A percentile compares a stretch with the other conserved stretches of the same genome.
These are phyloP conservation scores for Dendrolimus kikuchii DNA, from an alignment of 1,140 invertebrate species.

Conservation along the genomic window DNA sequence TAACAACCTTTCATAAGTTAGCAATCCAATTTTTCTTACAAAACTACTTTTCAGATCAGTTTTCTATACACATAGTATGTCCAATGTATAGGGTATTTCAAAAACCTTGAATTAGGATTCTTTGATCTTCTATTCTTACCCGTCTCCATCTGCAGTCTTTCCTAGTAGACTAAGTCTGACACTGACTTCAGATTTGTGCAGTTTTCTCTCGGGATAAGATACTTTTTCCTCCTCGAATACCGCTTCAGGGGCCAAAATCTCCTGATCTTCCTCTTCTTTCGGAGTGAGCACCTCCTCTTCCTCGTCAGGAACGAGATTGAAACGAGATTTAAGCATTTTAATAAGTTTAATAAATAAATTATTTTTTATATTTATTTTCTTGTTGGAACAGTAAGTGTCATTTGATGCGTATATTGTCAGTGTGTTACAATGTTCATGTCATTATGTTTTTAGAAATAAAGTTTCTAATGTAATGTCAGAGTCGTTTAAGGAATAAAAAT, in stretches of 20 bases:
- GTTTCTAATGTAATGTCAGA: too few species aligned
- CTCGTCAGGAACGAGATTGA: constrained; percentile 23
- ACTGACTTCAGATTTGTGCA: constrained; percentile 47
- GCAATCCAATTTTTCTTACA: too few species aligned
- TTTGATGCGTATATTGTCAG: background rate
- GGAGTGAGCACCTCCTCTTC: constrained; percentile 2
- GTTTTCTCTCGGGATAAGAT: constrained; percentile 17
- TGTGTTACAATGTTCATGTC: too few species aligned
- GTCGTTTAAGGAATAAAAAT: too few species aligned
- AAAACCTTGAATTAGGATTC: too few species aligned
- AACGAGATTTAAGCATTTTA: constrained; percentile 45
- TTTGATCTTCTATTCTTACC: constrained; percentile 19
- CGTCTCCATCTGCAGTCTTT: constrained; percentile 58
- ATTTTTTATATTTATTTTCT: background rate
- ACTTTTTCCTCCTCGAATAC: constrained; percentile 6
- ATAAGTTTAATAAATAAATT: background rate
- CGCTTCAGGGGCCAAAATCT: constrained; percentile 10
- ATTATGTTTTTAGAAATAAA: too few species aligned
- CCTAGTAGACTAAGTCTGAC: constrained; percentile 47
- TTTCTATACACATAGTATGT: too few species aligned
- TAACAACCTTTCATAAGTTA: too few species aligned
- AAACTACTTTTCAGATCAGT: too few species aligned
- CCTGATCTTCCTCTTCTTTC: constrained; percentile 19
- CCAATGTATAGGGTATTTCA: too few species aligned
- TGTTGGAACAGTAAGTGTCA: background rate